These are phyloP conservation scores for Lepidurus arcticus DNA, from an alignment of 1,140 invertebrate species.

Conservation along the genomic window DNA sequence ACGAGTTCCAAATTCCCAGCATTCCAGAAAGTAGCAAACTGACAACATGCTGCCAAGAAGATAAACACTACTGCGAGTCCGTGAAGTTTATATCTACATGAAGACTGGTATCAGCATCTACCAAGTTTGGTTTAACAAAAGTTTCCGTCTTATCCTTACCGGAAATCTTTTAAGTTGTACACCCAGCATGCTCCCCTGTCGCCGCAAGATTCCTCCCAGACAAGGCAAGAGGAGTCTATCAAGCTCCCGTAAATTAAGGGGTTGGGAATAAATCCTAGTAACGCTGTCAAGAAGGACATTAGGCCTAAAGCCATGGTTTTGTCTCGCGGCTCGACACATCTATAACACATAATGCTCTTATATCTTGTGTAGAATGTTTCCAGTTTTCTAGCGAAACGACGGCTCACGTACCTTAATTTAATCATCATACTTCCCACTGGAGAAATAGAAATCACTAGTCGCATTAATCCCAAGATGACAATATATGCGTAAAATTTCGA, in stretches of 20 bases:
- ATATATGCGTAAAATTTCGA: constrained; percentile 29
- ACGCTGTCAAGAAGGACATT: constrained; percentile 33
- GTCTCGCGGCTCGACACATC: constrained; percentile 37
- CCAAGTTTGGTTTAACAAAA: too few relatives aligned
- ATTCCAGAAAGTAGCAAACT: constrained; percentile 31
- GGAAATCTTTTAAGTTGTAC: constrained; percentile 42
- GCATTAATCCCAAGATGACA: constrained; percentile 31
- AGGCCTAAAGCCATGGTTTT: constrained; percentile 38
- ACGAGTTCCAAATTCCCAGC: constrained; percentile 22
- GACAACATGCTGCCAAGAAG: constrained; percentile 36
- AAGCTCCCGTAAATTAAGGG: constrained; percentile 37
- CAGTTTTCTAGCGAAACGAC: neutral
- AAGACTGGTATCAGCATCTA: too few relatives aligned
- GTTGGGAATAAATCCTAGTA: constrained; percentile 37
- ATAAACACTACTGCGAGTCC: constrained; percentile 40
- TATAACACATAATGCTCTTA: neutral
- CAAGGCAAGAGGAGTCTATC: constrained; percentile 41
- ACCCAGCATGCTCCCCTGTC: constrained; percentile 42
- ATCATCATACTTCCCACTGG: constrained; percentile 32
- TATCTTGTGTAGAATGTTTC: neutral
- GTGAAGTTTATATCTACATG: constrained; percentile 38
- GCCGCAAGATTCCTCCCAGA: constrained; percentile 43
- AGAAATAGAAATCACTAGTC: constrained; percentile 29
- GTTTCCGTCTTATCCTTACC: constrained; percentile 32
- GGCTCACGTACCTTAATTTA: constrained; percentile 34